Evolutionary conservation across 2,888 invertebrate genomes (phyloP).

Genomic region (Agrotis puta): DNA sequence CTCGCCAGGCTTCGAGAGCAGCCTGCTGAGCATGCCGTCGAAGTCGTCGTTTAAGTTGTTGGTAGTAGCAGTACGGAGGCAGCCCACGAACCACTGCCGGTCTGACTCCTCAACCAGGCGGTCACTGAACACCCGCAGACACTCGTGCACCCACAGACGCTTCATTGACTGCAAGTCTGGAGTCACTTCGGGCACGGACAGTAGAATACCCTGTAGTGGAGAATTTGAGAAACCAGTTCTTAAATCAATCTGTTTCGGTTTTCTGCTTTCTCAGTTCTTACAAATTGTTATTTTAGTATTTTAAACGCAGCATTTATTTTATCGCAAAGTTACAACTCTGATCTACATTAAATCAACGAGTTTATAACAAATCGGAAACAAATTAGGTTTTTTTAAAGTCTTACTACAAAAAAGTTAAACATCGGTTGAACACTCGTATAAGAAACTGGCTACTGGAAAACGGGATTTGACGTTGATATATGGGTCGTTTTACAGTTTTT

Average conservation of each 20-base stretch:
- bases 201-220: conserved; percentile 93
- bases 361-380: too few relatives aligned
- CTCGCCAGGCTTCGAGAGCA: conserved; percentile 81
- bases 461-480: too few relatives aligned
- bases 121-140: conserved; percentile 97
- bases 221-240: not conserved
- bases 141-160: conserved; percentile 98
- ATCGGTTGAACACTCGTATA: too few relatives aligned
- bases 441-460: too few relatives aligned
- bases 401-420: too few relatives aligned
- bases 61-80: conserved; percentile 92
- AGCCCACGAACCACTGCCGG: conserved; percentile 94
- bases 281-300: too few relatives aligned
- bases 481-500: too few relatives aligned
- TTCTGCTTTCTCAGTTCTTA: not conserved
- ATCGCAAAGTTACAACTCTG: too few relatives aligned
- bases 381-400: too few relatives aligned
- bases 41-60: conserved; percentile 92
- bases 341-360: too few relatives aligned
- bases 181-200: conserved; percentile 98
- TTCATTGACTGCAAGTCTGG: conserved; percentile 96
- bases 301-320: too few relatives aligned
- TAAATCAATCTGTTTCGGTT: not conserved
- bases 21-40: conserved; percentile 93
- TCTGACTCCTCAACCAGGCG: conserved; percentile 96